Evolutionary conservation across 2,888 invertebrate genomes (phyloP), one percentile per base, ranked within the genome.

Genomic region (Epistrophe grossulariae): DNA sequence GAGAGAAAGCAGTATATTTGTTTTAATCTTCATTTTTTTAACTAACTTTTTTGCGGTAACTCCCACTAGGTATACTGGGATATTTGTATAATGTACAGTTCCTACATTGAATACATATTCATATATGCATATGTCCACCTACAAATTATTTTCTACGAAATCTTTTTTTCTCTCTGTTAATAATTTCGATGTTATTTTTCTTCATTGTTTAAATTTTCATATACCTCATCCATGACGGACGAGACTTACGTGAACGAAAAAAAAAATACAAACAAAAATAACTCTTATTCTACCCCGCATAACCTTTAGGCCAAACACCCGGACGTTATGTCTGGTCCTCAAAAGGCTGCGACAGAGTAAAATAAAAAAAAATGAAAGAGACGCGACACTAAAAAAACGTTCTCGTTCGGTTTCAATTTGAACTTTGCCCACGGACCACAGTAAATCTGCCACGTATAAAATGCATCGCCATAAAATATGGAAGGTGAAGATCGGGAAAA

Each of bases 391-490:
- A 40, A 31, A 71, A 19, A 71, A 71, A 13, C 3, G 31, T 17
- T 17, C 31, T 38, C 73, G 59, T 57, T 76, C 4, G 76, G 71
- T 40, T 71, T 71, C 77, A 72, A 71, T 82, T 82, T 78, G 77
- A 82, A 82, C 77, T 82, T 82, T 71, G 71, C 17, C n/a, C 64
- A 38, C 31, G 62, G 76, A 57, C 45, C 40, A 43, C 76, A 71
- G 64, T 82, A 82, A 82, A 82, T 77, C 81, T 82, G 64, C 57
- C 77, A 71, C 81, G 81, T 77, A 57, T 64, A 77, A 76, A 70
- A 76, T n/a, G 35, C 40, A 40, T 60, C 15, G 45, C 55, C 73
- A 59, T 73, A 52, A 50, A 68, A 60, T 74, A 68, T 52, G 6
- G 0, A 68, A 68, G 6, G 7, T 24, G 8, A n/a, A 28, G 55